These are phyloP conservation scores for Cephalopholis sonnerati DNA, from an alignment of 2,113 vertebrate genomes.

Conservation along the genomic window DNA sequence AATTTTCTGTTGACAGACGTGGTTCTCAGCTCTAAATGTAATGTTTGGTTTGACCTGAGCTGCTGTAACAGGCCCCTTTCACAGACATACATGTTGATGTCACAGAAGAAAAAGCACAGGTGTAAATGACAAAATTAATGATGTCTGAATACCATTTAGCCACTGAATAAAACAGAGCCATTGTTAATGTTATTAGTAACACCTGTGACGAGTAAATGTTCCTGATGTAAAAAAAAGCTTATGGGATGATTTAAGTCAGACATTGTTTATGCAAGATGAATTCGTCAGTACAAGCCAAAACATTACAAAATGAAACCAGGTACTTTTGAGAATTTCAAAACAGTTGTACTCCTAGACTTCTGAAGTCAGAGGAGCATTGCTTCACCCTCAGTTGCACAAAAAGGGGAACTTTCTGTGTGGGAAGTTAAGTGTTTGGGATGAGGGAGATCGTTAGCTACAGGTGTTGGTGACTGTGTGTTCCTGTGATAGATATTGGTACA, in stretches of 20 bases:
- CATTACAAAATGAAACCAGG: neutral
- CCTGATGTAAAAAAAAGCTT: neutral
- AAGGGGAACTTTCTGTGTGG: neutral
- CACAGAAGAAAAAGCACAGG: too few species aligned
- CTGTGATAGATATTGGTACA: neutral
- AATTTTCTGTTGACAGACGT: too few species aligned
- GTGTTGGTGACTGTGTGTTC: neutral
- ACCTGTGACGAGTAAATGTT: neutral
- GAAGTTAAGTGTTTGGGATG: neutral
- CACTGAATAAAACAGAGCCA: too few species aligned
- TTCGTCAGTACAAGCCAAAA: neutral
- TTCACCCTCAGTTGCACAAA: conserved; percentile 37
- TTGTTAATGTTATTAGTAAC: neutral
- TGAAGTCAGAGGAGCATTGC: conserved; percentile 12
- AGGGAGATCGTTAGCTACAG: neutral
- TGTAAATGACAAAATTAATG: too few species aligned
- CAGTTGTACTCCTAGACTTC: neutral
- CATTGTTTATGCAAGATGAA: neutral
- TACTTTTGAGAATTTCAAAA: conserved; percentile 49
- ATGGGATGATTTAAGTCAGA: neutral
- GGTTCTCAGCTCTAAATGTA: neutral
- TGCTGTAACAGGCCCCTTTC: neutral
- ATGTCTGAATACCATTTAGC: neutral
- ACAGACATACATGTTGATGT: too few species aligned
- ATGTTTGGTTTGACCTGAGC: neutral